A percentile compares a stretch with the other conserved stretches of the same genome.
Conservation (phyloP, 2,888 invertebrate genomes). For the Tinea semifulvella region DNA sequence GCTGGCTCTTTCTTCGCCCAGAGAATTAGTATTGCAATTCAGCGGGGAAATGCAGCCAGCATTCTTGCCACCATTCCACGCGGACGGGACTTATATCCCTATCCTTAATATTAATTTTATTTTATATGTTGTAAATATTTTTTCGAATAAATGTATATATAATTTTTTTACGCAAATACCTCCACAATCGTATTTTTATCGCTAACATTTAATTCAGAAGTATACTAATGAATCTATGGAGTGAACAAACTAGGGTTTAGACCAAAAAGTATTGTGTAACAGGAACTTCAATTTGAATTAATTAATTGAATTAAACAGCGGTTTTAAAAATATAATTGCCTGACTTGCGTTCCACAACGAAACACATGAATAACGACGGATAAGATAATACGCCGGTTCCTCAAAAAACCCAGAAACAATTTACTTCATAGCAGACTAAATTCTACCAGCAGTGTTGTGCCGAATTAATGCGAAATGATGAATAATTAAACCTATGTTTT, state of each 20-base stretch:
- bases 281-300: neutral
- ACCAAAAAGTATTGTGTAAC: neutral
- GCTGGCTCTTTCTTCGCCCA: no score
- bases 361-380: conserved; percentile 10
- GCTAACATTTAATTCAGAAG: neutral
- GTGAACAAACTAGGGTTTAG: conserved; percentile 3
- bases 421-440: neutral
- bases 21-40: no score
- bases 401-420: conserved; percentile 2
- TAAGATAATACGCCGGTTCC: conserved; percentile 11
- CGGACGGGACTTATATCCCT: no score
- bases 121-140: no score
- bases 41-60: no score
- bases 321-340: conserved; percentile 1
- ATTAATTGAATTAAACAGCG: neutral
- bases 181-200: neutral
- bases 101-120: no score
- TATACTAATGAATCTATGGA: neutral
- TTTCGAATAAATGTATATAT: no score
- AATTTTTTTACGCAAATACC: no score
- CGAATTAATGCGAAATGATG: conserved; percentile 36
- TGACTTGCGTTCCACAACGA: conserved; percentile 8
- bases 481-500: conserved; percentile 38
- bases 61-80: no score
- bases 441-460: conserved; percentile 26